Base-by-base conservation (phyloP, 2,113 vertebrate species). In the Mus spicilegus region DNA sequence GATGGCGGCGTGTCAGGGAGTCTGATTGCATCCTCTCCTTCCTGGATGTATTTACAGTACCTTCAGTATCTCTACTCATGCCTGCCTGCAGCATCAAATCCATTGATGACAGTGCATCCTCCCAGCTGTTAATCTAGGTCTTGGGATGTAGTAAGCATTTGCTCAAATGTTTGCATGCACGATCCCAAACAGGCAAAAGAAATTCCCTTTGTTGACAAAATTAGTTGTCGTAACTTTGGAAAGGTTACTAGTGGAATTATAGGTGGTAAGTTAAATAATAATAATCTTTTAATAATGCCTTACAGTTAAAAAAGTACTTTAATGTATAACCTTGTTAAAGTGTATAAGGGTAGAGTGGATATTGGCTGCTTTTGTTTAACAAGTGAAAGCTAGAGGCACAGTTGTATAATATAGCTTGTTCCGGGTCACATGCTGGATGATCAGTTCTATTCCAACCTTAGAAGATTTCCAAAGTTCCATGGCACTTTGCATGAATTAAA, bases 101-200 rank as follows among this genome's bases (percentile, higher is more conserved):
- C 2, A 7, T 12, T 56, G n/a, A 28, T 78, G 75, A 67, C 17
- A 1, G 30, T 87, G n/a, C 24, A 17, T 20, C 28, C 58, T 72
- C 49, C 28, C 39, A 46, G 17, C 49, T 63, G 17, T 72, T 58
- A 63, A 33, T 42, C 26, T 6, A 5, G 12, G 78, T 75, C 75
- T 51, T 75, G 49, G 61, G 36, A 0, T 39, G 7, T 61, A 49
- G 12, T 89, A 24, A n/a, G 58, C 46, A 19, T 51, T 56, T n/a
- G 56, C 70, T 93, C 65, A 94, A 69, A 56, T 65, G 20, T 49
- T 54, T 28, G 54, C 90, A 54, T n/a, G 7, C 28, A n/a, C 88
- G 81, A 94, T 93, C 65, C 78, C 26, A 51, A 91, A 92, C 75
- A 80, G 86, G 8, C 87, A 58, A 69, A 78, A 72, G 65, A 46